Evolutionary conservation across 2,113 vertebrate genomes (phyloP).

Genomic region (Polypterus bichir): DNA sequence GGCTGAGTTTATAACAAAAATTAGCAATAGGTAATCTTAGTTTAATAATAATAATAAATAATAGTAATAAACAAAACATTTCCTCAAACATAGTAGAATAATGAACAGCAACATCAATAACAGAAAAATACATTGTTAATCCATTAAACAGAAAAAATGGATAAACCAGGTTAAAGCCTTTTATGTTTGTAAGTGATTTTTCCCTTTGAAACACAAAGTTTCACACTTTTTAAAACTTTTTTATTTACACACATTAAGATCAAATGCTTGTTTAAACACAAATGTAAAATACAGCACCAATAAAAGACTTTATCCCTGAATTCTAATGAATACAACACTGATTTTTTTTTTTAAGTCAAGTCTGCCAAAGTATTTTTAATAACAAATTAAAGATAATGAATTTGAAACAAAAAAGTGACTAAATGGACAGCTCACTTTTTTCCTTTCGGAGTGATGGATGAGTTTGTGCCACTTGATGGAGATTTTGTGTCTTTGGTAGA

Average conservation of each 20-base stretch:
- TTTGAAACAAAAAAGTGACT: conserved; percentile 5
- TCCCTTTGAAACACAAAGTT: background rate
- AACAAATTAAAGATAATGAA: conserved; percentile 39
- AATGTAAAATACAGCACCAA: conserved; percentile 55
- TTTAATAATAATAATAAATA: no score
- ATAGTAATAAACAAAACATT: no score
- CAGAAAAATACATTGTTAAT: no score
- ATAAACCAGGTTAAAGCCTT: no score
- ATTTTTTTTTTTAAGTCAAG: conserved; percentile 16
- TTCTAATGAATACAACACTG: conserved; percentile 62
- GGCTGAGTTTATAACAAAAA: no score
- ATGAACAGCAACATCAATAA: no score
- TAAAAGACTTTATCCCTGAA: conserved; percentile 73
- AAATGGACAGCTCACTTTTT: conserved; percentile 33
- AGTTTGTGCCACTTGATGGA: conserved; percentile 50
- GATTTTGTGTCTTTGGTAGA: conserved; percentile 65
- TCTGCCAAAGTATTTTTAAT: conserved; percentile 11
- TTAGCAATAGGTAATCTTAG: no score
- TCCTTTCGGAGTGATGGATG: conserved; percentile 14
- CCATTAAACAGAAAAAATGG: no score
- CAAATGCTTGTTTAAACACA: background rate
- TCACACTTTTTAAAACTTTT: background rate
- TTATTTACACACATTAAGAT: conserved; percentile 2
- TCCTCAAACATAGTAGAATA: no score
- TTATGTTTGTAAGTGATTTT: no score